Base-by-base conservation (phyloP, 2,888 invertebrate species). In the Drosophila infuscata region DNA sequence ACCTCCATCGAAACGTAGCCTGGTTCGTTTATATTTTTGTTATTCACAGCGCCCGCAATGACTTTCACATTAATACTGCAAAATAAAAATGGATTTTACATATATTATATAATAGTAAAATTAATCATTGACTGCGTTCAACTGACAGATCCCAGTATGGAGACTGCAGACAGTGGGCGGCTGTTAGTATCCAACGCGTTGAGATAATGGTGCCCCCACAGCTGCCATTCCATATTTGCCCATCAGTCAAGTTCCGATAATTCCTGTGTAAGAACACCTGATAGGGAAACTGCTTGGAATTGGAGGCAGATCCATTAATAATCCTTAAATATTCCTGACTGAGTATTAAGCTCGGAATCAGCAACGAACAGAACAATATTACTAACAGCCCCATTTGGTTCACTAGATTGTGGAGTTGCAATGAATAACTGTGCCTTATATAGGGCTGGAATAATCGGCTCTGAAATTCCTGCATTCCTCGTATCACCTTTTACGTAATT, bases 151-250 rank as follows among this genome's bases (percentile, higher is more conserved):
- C 25, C 0, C n/a, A 0, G 8, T 17, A 9, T 0, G 54, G 35
- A 1, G 70, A 53, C 36, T 76, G 51, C 15, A 84, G 43, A 12
- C 84, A 84, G 52, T 84, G 84, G 0, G 89, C 88, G 3, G 84
- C 89, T 9, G 84, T 89, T 1, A 84, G 58, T 38, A 84, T 73
- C 79, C 88, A 87, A 1, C 63, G 68, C 1, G 11, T 33, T 4
- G 70, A 63, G 11, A 84, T 76, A 15, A 84, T 81, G 7, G 76
- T 74, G 6, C 89, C 84, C 0, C 84, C 84, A 35, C 35, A 25
- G 20, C n/a, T n/a, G n/a, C n/a, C n/a, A n/a, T n/a, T n/a, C n/a
- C n/a, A n/a, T n/a, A n/a, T n/a, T n/a, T n/a, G 20, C 20, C 20
- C 1, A 25, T 25, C 1, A 1, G 11, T 35, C 4, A 12, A 0